Evolutionary conservation across 2,797 vertebrate species (phyloP), one percentile per base, ranked within the genome.

Genomic region (Channa striata): DNA sequence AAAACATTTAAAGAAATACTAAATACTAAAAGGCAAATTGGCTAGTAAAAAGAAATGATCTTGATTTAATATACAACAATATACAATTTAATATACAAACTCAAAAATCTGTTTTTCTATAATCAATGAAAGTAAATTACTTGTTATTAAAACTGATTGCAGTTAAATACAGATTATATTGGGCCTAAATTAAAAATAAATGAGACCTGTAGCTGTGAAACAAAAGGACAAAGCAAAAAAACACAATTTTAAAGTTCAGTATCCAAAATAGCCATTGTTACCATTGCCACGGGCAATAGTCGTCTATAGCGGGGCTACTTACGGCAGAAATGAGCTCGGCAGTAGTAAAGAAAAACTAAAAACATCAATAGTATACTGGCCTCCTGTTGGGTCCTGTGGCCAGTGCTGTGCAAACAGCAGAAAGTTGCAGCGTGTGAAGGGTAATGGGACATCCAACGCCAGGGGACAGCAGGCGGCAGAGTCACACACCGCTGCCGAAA

Each of bases 371-470:
- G 86, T 81, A 68, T 70, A 83, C 82, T 77, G 80, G 85, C 80
- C 84, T 90, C 83, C 87, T 92, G 86, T 89, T 86, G 86, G 91
- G 90, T 94, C 93, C 93, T 88, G 91, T 92, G 92, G 93, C 93
- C 92, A 92, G 91, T 82, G 89, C 83, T 93, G 94, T 93, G 93
- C 94, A 94, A 94, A 93, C 93, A 93, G 93, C 93, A 93, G 91
- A 95, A 95, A 94, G 93, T 95, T 94, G 92, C 90, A 73, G 92
- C 92, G 93, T 93, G 93, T 94, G 94, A 94, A 95, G 94, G 94
- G 93, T 95, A 95, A 95, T 95, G 94, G 94, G 93, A 95, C 95
- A 94, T 94, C 88, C 92, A 93, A 92, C 85, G 94, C 93, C 94
- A 94, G 93, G 93, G 94, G 92, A 94, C 93, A 94, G 90, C 90